Base-by-base conservation (phyloP, 2,888 invertebrate species). In the Lymantria monacha region DNA sequence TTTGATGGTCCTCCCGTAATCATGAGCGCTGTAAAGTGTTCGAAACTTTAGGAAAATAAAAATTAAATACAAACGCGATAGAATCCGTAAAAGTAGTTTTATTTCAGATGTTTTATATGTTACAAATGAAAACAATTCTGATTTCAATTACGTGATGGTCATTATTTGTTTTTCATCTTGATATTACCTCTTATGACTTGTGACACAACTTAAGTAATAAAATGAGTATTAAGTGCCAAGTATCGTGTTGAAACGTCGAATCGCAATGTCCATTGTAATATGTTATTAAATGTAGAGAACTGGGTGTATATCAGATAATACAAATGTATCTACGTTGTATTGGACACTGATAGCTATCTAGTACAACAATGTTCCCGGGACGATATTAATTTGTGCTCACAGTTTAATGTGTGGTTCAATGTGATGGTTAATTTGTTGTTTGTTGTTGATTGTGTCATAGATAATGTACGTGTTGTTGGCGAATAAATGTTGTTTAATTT, bases 141-240 rank as follows among this genome's bases (percentile, higher is more conserved):
- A n/a, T n/a, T n/a, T n/a, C n/a, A n/a, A n/a, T n/a, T n/a, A n/a
- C n/a, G n/a, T n/a, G n/a, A n/a, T n/a, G n/a, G n/a, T n/a, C n/a
- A n/a, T n/a, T n/a, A n/a, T n/a, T n/a, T n/a, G n/a, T n/a, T n/a
- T n/a, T n/a, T n/a, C n/a, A n/a, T n/a, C n/a, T n/a, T n/a, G n/a
- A n/a, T n/a, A 5, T 1, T 3, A 14, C 53, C 44, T 44, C 69
- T 46, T 41, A 12, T 38, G 44, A 49, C 50, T 60, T 56, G 45
- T 22, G 47, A 49, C 53, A 55, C 38, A 15, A 7, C 1, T 22
- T 12, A 11, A 46, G 51, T 53, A 59, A 60, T 65, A 61, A 63
- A 62, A 50, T 55, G 46, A 50, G 63, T 58, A 65, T 63, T 65
- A 67, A 66, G 61, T 50, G 49, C 49, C 51, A 42, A 61, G 51